These are phyloP conservation scores for Allenopithecus nigroviridis DNA, from an alignment of 2,797 vertebrate species.

Conservation along the genomic window DNA sequence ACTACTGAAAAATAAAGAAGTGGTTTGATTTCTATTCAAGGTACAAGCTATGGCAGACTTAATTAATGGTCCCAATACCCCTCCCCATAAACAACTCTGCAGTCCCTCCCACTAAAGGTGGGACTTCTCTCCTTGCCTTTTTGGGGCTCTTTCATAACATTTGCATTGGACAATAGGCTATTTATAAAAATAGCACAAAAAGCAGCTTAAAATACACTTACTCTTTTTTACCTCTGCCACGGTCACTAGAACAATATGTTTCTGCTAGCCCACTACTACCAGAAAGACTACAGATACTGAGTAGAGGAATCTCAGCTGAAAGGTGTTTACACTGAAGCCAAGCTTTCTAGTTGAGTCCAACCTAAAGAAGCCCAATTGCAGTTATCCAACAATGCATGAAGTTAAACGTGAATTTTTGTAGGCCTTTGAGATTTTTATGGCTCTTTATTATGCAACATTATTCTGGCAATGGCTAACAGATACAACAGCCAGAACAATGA, in stretches of 20 bases:
- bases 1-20: not conserved
- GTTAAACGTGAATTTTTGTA: rapidly evolving
- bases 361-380: not conserved
- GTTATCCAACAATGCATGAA: not conserved
- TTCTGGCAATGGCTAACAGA: not conserved
- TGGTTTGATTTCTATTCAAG: not conserved
- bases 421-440: not conserved
- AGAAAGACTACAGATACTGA: not conserved
- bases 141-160: not conserved
- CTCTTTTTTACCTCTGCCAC: not conserved
- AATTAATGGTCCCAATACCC: not conserved
- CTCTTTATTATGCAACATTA: not conserved
- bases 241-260: not conserved
- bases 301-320: not conserved
- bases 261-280: too few species aligned
- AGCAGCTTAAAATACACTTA: not conserved
- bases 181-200: not conserved
- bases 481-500: not conserved
- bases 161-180: not conserved
- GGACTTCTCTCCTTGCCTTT: not conserved
- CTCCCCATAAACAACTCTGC: not conserved
- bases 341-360: not conserved
- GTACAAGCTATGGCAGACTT: not conserved
- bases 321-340: not conserved
- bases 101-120: not conserved